These are phyloP conservation scores for Nyctibius bracteatus DNA, from an alignment of 2,113 vertebrate species.

Conservation along the genomic window DNA sequence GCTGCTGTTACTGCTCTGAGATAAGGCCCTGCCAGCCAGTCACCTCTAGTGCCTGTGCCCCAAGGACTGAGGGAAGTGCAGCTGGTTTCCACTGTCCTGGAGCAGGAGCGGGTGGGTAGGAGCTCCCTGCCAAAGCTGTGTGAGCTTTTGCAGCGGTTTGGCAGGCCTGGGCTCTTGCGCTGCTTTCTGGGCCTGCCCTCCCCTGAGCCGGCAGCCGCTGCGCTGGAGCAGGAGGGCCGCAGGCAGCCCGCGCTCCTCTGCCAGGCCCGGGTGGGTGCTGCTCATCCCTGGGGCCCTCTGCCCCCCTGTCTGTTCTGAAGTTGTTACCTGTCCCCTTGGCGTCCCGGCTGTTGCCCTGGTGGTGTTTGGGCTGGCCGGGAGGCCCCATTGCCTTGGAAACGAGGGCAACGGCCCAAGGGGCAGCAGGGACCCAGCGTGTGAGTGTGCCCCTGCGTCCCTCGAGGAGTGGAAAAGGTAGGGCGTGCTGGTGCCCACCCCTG, in stretches of 20 bases:
- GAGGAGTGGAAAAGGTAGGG: neutral
- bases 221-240: neutral
- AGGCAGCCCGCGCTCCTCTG: neutral
- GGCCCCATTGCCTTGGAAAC: neutral
- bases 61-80: rapidly evolving
- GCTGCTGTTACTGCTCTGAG: neutral
- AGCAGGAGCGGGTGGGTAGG: neutral
- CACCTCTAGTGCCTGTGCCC: neutral
- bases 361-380: neutral
- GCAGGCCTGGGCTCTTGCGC: neutral
- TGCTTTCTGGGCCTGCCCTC: neutral
- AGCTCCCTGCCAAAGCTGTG: neutral
- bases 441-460: neutral
- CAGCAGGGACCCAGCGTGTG: neutral
- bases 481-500: neutral
- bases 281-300: neutral
- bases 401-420: neutral
- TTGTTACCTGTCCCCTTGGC: rapidly evolving
- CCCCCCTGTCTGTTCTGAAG: rapidly evolving
- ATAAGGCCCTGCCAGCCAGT: neutral
- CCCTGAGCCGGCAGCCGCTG: rapidly evolving
- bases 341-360: neutral
- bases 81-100: neutral
- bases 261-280: rapidly evolving
- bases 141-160: neutral